Evolutionary conservation across 1,140 invertebrate species (phyloP), one percentile per base, ranked within the genome.

Genomic region (Coenobita brevimanus): DNA sequence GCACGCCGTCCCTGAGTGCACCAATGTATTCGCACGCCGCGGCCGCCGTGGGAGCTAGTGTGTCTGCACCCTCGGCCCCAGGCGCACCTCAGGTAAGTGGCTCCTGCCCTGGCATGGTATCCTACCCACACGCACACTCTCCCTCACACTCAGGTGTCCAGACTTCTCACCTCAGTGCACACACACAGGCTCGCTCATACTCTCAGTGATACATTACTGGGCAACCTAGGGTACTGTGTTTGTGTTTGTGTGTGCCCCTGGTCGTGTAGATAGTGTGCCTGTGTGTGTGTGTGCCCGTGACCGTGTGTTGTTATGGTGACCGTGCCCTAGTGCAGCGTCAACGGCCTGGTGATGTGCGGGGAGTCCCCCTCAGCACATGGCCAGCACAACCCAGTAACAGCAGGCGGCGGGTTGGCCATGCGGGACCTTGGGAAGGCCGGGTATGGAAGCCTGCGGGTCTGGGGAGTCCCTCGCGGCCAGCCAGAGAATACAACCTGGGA

Each of bases 361-460:
- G 71, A 76, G 13, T 76, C 54, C 82, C 82, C 54, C 71, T 54
- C 82, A n/a, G 82, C 82, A 85, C 73, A 85, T 78, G 62, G 62
- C 82, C 71, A 71, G 46, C 69, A 78, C 50, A 85, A 76, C 82
- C 82, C 54, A 85, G 82, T 76, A 85, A 85, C 82, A 85, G 73
- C 38, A 46, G n/a, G 71, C 75, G 71, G 54, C 21, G 57, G 33
- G 33, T 2, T 43, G 78, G 54, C 36, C 57, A 36, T 60, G 54
- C 1, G 46, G 43, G 82, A 85, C 82, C 82, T 85, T 85, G 82
- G 82, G 82, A 85, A 85, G 82, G 82, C 82, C 82, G 73, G 82
- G 57, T 27, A 75, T 69, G 17, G 27, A 3, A 43, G 69, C 69
- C 46, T 71, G 46, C 36, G 54, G 15, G 82, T 69, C 71, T 85